Percentiles rank a stretch among this genome's conserved stretches.
Evolutionary conservation across 1,140 invertebrate genomes (phyloP).

Genomic region (Centruroides vittatus): DNA sequence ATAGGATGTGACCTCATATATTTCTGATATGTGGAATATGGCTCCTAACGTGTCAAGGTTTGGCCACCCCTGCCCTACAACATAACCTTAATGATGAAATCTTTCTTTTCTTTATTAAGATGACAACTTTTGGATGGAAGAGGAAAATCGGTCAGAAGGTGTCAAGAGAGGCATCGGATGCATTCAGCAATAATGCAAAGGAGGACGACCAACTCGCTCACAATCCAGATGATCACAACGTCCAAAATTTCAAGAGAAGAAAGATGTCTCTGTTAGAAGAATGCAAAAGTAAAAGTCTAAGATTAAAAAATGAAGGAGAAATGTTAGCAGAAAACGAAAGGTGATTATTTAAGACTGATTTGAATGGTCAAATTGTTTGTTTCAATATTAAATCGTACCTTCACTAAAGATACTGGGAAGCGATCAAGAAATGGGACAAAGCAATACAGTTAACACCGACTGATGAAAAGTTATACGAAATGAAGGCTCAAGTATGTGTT

Average conservation of each 20-base stretch:
- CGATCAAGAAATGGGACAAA: conserved; percentile 8
- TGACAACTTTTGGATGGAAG: conserved; percentile 16
- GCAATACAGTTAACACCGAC: conserved; percentile 5
- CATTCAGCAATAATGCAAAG: conserved; percentile 2
- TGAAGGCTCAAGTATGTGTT: conserved; percentile 14
- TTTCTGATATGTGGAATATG: no score
- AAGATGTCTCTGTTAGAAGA: conserved; percentile 4
- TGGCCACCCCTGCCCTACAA: no score
- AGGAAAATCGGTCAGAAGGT: conserved; percentile 12
- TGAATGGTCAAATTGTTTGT: background rate
- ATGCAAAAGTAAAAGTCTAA: conserved; percentile 1
- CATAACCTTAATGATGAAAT: no score
- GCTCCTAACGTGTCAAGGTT: no score
- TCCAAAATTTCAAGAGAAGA: conserved; percentile 2
- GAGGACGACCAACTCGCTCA: background rate
- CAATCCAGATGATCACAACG: background rate
- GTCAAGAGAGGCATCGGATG: conserved; percentile 1
- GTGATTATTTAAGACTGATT: background rate
- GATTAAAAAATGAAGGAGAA: conserved; percentile 6
- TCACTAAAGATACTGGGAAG: conserved; percentile 8
- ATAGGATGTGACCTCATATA: no score
- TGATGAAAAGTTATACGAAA: conserved; percentile 12
- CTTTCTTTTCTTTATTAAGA: background rate
- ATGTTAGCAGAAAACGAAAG: conserved; percentile 4
- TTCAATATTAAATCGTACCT: background rate